Evolutionary conservation across 2,888 invertebrate genomes (phyloP).

Genomic region (Watsonalla binaria): DNA sequence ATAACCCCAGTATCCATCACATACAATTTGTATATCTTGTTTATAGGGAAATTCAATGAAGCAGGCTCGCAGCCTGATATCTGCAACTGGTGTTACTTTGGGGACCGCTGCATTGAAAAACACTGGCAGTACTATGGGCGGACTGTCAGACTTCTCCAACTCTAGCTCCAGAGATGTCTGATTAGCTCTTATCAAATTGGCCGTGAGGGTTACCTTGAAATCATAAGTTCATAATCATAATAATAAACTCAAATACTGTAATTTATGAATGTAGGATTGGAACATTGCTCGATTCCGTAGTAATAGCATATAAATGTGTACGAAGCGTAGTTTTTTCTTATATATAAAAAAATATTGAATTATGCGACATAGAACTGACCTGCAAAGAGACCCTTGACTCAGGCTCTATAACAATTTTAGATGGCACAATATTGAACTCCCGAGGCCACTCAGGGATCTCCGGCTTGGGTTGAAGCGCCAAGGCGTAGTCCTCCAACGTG

Average conservation of each 20-base stretch:
- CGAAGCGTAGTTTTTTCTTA: too few relatives aligned
- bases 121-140: conserved; percentile 73
- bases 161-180: conserved; percentile 70
- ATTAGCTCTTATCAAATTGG: conserved; percentile 70
- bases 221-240: background rate
- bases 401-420: conserved; percentile 62
- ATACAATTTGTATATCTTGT: conserved; percentile 63
- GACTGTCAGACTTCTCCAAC: conserved; percentile 78
- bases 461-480: conserved; percentile 52
- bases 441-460: conserved; percentile 66
- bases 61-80: conserved; percentile 76
- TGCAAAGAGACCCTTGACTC: conserved; percentile 59
- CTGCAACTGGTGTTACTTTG: conserved; percentile 61
- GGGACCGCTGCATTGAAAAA: conserved; percentile 73
- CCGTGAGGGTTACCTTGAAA: conserved; percentile 72
- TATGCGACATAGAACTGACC: conserved; percentile 23
- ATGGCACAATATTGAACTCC: conserved; percentile 75
- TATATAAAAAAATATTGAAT: too few relatives aligned
- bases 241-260: too few relatives aligned
- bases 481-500: conserved; percentile 65
- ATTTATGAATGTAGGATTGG: too few relatives aligned
- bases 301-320: too few relatives aligned
- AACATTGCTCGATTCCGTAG: too few relatives aligned
- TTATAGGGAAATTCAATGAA: conserved; percentile 78
- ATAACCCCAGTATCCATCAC: conserved; percentile 64